These are phyloP conservation scores for Psilopsiagon aurifrons DNA, from an alignment of 2,113 vertebrate species.

Conservation along the genomic window DNA sequence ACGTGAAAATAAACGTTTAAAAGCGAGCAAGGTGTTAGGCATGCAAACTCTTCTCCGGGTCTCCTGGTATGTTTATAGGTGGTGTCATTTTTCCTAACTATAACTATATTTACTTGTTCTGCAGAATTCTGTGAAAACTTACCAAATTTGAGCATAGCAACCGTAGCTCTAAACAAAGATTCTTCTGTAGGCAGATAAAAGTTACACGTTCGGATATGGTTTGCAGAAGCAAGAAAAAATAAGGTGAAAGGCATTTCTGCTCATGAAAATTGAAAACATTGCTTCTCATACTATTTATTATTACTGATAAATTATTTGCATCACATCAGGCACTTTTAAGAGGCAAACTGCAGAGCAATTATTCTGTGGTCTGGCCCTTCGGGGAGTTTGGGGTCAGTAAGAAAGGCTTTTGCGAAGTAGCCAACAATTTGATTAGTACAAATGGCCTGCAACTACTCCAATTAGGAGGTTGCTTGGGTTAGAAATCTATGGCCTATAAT, in stretches of 20 bases:
- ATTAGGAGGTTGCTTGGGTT: slow-evolving; percentile 51
- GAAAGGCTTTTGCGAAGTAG: slow-evolving; percentile 51
- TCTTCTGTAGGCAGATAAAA: background rate
- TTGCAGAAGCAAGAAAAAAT: slow-evolving; percentile 8
- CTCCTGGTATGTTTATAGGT: background rate
- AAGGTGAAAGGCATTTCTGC: background rate
- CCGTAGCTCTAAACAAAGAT: slow-evolving; percentile 4
- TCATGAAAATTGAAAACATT: background rate
- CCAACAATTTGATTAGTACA: slow-evolving; percentile 59
- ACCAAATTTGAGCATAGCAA: slow-evolving; percentile 24
- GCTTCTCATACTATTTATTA: background rate
- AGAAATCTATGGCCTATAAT: slow-evolving; percentile 42
- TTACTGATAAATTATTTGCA: slow-evolving; percentile 23
- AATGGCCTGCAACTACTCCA: slow-evolving; percentile 54
- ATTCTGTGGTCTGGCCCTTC: background rate
- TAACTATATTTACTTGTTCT: slow-evolving; percentile 3
- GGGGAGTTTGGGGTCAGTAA: slow-evolving; percentile 32
- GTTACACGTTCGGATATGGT: background rate
- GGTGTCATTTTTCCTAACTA: background rate
- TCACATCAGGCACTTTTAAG: background rate
- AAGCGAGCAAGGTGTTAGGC: background rate
- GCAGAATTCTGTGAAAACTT: slow-evolving; percentile 1
- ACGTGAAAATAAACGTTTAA: background rate
- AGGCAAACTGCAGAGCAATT: slow-evolving; percentile 4
- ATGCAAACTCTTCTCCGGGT: background rate